phyloP scores from a whole-genome alignment of 2,888 invertebrate genomes.

The Mystacides longicornis region DNA sequence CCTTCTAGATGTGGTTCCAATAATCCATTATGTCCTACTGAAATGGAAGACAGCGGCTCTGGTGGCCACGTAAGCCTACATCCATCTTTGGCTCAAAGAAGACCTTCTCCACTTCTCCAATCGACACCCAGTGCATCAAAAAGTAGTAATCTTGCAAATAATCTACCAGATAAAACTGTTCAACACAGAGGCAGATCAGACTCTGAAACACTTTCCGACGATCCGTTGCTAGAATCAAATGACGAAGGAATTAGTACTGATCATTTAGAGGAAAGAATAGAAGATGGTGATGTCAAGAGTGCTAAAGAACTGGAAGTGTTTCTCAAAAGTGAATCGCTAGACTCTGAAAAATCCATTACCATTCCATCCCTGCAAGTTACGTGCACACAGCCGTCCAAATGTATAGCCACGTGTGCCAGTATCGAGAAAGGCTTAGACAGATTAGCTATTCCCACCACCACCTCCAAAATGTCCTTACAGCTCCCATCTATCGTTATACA shows the following conservation, averaged over 20 bases:
- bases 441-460: conserved; percentile 38
- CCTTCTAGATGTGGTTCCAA: conserved; percentile 76
- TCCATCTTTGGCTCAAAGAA: conserved; percentile 35
- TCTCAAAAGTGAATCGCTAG: conserved; percentile 37
- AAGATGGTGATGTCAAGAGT: conserved; percentile 59
- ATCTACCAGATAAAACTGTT: conserved; percentile 39
- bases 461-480: conserved; percentile 38
- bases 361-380: conserved; percentile 46
- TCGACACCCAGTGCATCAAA: conserved; percentile 48
- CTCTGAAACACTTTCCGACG: conserved; percentile 68
- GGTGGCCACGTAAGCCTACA: conserved; percentile 36
- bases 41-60: conserved; percentile 65
- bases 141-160: conserved; percentile 31
- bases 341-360: conserved; percentile 34
- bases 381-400: conserved; percentile 41
- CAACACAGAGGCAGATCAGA: conserved; percentile 59
- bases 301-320: conserved; percentile 55
- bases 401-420: conserved; percentile 50
- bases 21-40: conserved; percentile 68
- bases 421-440: conserved; percentile 47
- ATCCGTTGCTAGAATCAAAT: conserved; percentile 62
- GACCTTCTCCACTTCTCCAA: conserved; percentile 57
- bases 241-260: conserved; percentile 75
- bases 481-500: conserved; percentile 56
- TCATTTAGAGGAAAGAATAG: conserved; percentile 59